These are phyloP conservation scores for Labeo rohita DNA, from an alignment of 2,113 vertebrate species.

Conservation along the genomic window DNA sequence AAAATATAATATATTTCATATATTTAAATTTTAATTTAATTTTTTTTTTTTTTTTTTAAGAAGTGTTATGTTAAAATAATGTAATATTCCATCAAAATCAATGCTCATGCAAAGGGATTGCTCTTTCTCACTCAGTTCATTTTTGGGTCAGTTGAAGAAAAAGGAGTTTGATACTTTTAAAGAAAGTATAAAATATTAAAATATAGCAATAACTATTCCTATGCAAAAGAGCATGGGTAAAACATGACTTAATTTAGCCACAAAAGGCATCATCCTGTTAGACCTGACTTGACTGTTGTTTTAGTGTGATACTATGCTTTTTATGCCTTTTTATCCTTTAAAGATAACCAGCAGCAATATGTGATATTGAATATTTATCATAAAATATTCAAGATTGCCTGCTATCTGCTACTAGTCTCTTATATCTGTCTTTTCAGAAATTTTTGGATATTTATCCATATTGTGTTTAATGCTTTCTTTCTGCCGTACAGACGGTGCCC, in stretches of 20 bases:
- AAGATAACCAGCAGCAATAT: not conserved
- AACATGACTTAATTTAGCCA: not conserved
- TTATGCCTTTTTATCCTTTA: not conserved
- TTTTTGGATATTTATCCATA: not conserved
- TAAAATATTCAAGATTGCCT: not conserved
- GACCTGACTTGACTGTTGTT: not conserved
- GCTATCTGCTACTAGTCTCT: no score
- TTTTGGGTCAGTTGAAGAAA: not conserved
- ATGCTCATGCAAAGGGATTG: not conserved
- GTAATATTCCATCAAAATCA: not conserved
- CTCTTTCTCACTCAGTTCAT: not conserved
- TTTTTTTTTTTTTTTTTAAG: no score
- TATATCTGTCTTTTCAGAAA: no score
- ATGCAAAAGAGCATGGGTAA: no score
- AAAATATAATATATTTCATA: no score
- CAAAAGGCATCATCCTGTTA: not conserved
- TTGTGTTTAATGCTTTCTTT: not conserved
- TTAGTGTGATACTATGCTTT: not conserved
- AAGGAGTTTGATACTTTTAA: not conserved
- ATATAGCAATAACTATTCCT: not conserved
- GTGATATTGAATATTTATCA: not conserved
- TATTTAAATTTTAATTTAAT: no score
- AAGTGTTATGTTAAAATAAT: not conserved
- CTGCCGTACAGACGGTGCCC: conserved; percentile 68
- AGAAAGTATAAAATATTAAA: not conserved